Percentiles rank a stretch among this genome's conserved stretches.
These are phyloP conservation scores for Isichthys henryi DNA, from an alignment of 2,113 vertebrate genomes.

Conservation along the genomic window DNA sequence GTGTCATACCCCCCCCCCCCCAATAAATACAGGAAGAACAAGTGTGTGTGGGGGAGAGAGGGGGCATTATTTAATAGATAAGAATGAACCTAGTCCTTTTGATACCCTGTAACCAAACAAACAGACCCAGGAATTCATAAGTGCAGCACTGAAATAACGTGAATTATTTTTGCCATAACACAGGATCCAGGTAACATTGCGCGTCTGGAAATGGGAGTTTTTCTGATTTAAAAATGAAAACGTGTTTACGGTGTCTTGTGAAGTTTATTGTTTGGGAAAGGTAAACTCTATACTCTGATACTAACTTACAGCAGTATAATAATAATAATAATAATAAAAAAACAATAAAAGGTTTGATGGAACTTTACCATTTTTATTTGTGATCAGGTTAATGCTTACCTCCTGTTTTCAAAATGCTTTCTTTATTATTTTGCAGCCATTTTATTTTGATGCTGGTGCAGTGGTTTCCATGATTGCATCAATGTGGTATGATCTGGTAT, in stretches of 20 bases:
- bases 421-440: not conserved
- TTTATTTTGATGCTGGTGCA: not conserved
- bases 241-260: slow-evolving; percentile 22
- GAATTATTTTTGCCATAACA: slow-evolving; percentile 54
- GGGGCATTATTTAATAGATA: slow-evolving; percentile 44
- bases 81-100: slow-evolving; percentile 40
- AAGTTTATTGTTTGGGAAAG: not conserved
- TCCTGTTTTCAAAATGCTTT: not conserved
- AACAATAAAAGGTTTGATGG: not conserved
- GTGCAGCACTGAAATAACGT: slow-evolving; percentile 45
- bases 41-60: not conserved
- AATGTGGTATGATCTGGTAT: not conserved
- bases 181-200: slow-evolving; percentile 35
- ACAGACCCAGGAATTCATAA: slow-evolving; percentile 49
- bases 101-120: slow-evolving; percentile 41
- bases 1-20: not conserved
- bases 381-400: not conserved
- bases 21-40: not conserved
- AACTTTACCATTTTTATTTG: not conserved
- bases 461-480: not conserved
- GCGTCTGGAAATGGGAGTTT: slow-evolving; percentile 29
- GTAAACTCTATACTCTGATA: not conserved
- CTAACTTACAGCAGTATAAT: not conserved
- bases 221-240: slow-evolving; percentile 18
- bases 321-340: not conserved